A percentile compares a stretch with the other conserved stretches of the same genome.
phyloP scores from a whole-genome alignment of 2,888 invertebrate species.

The Dasysyrphus albostriatus region DNA sequence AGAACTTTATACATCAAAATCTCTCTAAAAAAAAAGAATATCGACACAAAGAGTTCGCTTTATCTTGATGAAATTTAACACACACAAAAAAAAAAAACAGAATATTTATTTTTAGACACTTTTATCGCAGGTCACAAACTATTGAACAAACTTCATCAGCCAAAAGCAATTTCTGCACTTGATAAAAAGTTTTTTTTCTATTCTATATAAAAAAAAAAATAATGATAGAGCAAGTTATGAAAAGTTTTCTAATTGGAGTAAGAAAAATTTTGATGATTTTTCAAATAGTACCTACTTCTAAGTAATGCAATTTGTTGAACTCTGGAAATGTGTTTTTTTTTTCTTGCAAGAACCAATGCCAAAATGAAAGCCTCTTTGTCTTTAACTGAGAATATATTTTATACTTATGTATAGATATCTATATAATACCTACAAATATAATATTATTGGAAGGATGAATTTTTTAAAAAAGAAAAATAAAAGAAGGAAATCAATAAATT shows the following conservation, averaged over 20 bases:
- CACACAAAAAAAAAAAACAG: constrained; percentile 5
- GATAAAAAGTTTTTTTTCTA: constrained; percentile 60
- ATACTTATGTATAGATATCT: background rate
- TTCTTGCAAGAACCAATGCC: constrained; percentile 1
- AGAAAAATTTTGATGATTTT: constrained; percentile 32
- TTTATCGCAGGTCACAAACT: constrained; percentile 53
- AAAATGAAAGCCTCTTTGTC: background rate
- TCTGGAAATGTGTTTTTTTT: background rate
- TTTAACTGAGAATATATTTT: background rate
- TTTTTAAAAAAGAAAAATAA: background rate
- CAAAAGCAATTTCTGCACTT: constrained; percentile 45
- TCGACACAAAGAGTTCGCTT: constrained; percentile 13
- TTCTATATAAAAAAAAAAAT: background rate
- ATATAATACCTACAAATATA: background rate
- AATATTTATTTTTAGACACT: constrained; percentile 17
- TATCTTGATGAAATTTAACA: constrained; percentile 14
- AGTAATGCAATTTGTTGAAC: constrained; percentile 4
- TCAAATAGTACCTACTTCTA: background rate
- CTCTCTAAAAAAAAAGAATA: background rate
- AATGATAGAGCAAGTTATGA: constrained; percentile 23
- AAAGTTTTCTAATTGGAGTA: constrained; percentile 60
- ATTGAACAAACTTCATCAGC: constrained; percentile 55
- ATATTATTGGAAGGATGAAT: background rate
- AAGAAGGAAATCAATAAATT: background rate
- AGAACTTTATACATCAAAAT: too few relatives aligned